Evolutionary conservation across 2,113 vertebrate genomes (phyloP).

Genomic region (Hippolais icterina): DNA sequence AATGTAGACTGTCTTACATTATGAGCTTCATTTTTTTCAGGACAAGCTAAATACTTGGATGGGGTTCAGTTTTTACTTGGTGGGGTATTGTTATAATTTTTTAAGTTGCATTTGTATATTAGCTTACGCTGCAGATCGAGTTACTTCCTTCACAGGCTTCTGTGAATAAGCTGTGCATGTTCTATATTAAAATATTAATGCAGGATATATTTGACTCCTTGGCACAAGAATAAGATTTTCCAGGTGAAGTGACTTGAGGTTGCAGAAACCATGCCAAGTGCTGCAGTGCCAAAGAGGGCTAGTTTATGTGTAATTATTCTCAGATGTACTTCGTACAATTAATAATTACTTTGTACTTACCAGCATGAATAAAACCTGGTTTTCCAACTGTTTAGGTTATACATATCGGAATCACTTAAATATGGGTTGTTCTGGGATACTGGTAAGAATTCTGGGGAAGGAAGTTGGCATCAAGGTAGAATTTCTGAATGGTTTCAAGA

Average conservation of each 20-base stretch:
- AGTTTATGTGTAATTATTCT: neutral
- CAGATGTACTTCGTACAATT: neutral
- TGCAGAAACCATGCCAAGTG: neutral
- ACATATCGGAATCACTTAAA: neutral
- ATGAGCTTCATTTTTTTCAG: neutral
- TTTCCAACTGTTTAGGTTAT: neutral
- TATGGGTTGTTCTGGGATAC: neutral
- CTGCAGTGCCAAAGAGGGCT: neutral
- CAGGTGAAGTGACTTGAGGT: conserved; percentile 14
- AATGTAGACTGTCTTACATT: neutral
- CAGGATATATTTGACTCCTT: neutral
- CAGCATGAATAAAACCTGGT: neutral
- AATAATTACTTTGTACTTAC: neutral
- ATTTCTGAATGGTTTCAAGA: neutral
- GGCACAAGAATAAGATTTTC: neutral
- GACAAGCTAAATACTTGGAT: neutral
- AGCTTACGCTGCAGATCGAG: neutral
- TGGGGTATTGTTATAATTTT: neutral
- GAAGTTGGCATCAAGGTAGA: neutral
- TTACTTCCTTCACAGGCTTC: neutral
- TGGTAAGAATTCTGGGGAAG: neutral
- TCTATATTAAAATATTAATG: conserved; percentile 21
- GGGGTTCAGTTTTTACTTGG: neutral
- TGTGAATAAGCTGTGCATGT: neutral
- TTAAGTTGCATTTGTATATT: neutral